phyloP scores from a whole-genome alignment of 2,797 vertebrate genomes.

The Benthosema pterotum region DNA sequence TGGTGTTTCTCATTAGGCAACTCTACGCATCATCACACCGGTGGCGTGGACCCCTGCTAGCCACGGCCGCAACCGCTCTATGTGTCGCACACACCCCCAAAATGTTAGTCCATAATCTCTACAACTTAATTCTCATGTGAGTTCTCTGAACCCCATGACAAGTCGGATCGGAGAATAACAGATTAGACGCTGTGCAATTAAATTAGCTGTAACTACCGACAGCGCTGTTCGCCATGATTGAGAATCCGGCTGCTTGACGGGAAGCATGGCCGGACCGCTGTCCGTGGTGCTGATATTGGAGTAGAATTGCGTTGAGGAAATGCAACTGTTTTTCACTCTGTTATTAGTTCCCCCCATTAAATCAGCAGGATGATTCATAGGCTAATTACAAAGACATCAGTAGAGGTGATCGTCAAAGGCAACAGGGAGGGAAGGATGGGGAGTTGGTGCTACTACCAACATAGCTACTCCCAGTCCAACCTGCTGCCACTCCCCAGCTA shows the following conservation, averaged over 20 bases:
- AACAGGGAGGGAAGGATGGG: background rate
- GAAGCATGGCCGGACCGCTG: too few relatives aligned
- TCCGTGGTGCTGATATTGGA: conserved; percentile 10
- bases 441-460: background rate
- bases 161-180: background rate
- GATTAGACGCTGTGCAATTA: conserved; percentile 2
- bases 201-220: background rate
- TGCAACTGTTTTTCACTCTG: background rate
- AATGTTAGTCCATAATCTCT: conserved; percentile 31
- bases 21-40: conserved; percentile 58
- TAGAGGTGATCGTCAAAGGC: conserved; percentile 1
- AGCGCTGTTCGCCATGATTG: background rate
- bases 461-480: too few relatives aligned
- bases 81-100: conserved; percentile 13
- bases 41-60: conserved; percentile 44
- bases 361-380: background rate
- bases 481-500: too few relatives aligned
- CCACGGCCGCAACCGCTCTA: conserved; percentile 32
- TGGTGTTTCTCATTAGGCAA: conserved; percentile 71
- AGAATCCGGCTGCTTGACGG: background rate
- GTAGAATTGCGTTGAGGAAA: background rate
- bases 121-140: conserved; percentile 15
- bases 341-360: background rate
- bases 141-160: background rate
- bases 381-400: conserved; percentile 8